Percentiles rank a stretch among this genome's conserved stretches.
Evolutionary conservation across 30 jellyfish, hydroid and myxozoan species (phyloP).

Genomic region (Aurelia sp.): DNA sequence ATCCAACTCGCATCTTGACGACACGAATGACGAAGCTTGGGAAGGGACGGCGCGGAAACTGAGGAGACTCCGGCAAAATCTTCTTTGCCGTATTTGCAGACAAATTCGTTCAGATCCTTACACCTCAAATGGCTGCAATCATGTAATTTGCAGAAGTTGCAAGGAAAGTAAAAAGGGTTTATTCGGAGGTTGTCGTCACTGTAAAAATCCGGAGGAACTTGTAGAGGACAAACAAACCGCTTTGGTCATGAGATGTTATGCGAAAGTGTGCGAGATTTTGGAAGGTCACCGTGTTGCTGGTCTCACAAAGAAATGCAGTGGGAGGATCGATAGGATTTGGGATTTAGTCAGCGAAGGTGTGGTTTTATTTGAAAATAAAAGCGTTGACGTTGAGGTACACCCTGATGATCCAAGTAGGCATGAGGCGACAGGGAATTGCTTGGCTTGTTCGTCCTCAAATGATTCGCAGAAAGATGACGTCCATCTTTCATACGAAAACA

Average conservation of each 20-base stretch:
- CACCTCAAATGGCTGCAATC: slow-evolving; percentile 75
- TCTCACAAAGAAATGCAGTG: slow-evolving; percentile 21
- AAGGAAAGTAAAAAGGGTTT: slow-evolving; percentile 24
- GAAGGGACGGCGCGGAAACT: slow-evolving; percentile 63
- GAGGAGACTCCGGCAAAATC: slow-evolving; percentile 67
- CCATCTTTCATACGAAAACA: slow-evolving; percentile 62
- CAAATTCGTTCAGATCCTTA: slow-evolving; percentile 62
- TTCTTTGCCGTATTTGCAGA: slow-evolving; percentile 85
- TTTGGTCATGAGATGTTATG: slow-evolving; percentile 70
- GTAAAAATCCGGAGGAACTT: slow-evolving; percentile 59
- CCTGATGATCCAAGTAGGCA: too few relatives aligned
- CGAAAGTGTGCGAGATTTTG: slow-evolving; percentile 83
- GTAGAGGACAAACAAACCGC: slow-evolving; percentile 47
- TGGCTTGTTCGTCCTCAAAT: too few relatives aligned
- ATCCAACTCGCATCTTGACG: slow-evolving; percentile 35
- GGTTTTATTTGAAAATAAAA: neutral
- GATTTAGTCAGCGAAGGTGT: slow-evolving; percentile 69
- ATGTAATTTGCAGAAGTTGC: slow-evolving; percentile 78
- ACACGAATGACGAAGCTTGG: slow-evolving; percentile 34
- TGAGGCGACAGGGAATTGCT: too few relatives aligned
- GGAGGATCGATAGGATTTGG: slow-evolving; percentile 41
- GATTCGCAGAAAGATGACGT: slow-evolving; percentile 14
- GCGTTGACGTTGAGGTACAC: neutral
- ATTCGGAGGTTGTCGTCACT: slow-evolving; percentile 76
- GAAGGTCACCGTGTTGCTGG: slow-evolving; percentile 52